Conservation (phyloP, 2,888 invertebrate species). For the Rotaria magnacalcarata region DNA sequence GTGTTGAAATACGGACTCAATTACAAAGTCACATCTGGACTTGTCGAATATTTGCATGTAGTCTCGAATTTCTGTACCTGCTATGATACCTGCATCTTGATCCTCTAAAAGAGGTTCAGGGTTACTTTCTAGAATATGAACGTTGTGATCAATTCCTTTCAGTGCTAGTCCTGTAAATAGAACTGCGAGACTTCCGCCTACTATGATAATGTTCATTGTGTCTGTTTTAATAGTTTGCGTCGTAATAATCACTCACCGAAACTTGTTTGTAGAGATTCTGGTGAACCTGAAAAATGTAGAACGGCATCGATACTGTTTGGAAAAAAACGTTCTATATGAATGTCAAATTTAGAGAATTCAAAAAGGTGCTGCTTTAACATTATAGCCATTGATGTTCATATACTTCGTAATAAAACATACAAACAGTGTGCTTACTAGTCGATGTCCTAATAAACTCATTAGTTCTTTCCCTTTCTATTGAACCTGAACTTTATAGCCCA, state of each 20-base stretch:
- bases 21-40: not conserved
- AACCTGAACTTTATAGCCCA: too few species aligned
- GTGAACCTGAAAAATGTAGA: not conserved
- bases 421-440: too few species aligned
- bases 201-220: not conserved
- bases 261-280: not conserved
- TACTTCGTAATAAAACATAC: too few species aligned
- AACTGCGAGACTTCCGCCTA: not conserved
- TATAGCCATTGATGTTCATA: too few species aligned
- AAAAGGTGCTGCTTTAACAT: too few species aligned
- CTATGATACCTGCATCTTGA: not conserved
- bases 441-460: too few species aligned
- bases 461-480: too few species aligned
- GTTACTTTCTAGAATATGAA: not conserved
- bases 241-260: not conserved
- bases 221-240: not conserved
- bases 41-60: not conserved
- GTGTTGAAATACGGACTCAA: not conserved
- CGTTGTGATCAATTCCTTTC: not conserved
- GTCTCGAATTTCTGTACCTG: not conserved
- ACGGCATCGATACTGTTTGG: not conserved
- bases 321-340: not conserved
- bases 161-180: not conserved
- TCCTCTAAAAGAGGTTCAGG: not conserved
- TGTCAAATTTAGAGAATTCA: too few species aligned